Percentiles rank a stretch among this genome's conserved stretches.
These are phyloP conservation scores for Periophthalmus modestus DNA, from an alignment of 2,113 vertebrate species.

Conservation along the genomic window DNA sequence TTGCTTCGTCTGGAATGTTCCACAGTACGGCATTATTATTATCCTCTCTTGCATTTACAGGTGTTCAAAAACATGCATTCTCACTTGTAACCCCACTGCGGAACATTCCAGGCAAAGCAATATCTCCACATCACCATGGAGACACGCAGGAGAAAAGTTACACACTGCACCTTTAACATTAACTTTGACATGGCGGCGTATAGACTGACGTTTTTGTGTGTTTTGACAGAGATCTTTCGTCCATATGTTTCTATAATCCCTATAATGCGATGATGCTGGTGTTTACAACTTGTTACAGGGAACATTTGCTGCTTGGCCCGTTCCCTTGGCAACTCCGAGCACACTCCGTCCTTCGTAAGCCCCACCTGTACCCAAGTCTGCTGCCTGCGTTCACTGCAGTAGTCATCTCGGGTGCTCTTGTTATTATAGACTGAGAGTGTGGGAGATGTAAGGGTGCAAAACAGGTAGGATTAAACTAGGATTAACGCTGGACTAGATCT, in stretches of 20 bases:
- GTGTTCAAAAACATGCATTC: too few species aligned
- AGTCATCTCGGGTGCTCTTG: conserved; percentile 26
- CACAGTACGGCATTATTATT: too few species aligned
- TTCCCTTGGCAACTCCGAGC: conserved; percentile 76
- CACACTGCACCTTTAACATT: too few species aligned
- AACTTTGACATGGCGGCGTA: too few species aligned
- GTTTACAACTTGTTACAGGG: conserved; percentile 62
- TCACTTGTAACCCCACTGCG: too few species aligned
- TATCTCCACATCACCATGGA: too few species aligned
- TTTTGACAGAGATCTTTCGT: not conserved
- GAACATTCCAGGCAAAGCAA: too few species aligned
- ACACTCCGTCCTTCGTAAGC: conserved; percentile 38
- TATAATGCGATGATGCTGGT: conserved; percentile 49
- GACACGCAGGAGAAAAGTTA: too few species aligned
- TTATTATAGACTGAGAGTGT: not conserved
- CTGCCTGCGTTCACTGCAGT: conserved; percentile 20
- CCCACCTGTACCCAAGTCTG: conserved; percentile 47
- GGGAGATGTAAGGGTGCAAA: not conserved
- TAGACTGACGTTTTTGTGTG: not conserved
- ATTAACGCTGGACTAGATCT: too few species aligned
- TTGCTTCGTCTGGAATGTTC: too few species aligned
- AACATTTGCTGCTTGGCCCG: conserved; percentile 64
- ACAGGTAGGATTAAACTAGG: not conserved
- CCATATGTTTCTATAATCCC: conserved; percentile 36
- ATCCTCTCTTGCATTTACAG: too few species aligned